Base-by-base conservation (phyloP, 1,140 invertebrate species). In the Ephestia elutella region DNA sequence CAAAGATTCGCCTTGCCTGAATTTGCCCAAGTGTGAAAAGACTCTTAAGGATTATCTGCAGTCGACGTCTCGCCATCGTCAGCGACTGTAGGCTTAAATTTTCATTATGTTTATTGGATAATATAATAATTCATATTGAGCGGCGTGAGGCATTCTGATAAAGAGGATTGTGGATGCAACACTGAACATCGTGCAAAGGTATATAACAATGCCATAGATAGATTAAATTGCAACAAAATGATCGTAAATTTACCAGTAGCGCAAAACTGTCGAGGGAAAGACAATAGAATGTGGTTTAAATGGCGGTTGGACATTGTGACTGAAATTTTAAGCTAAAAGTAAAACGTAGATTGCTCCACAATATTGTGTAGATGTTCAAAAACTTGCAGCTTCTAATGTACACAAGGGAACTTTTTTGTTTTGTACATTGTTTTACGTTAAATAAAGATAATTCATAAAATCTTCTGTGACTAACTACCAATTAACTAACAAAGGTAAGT, bases 91-190 rank as follows among this genome's bases (percentile, higher is more conserved):
- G 80, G 80, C 81, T 85, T 85, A 86, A 87, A 86, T 87, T 84
- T 87, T 87, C 85, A 87, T 86, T 85, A 86, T 82, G 81, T 86
- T 87, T 86, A 85, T 84, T 82, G 82, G 85, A 87, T 86, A 86
- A 44, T 44, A 44, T 44, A 15, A 44, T 44, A 44, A 87, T 87
- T 83, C 85, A 68, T 71, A 73, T 70, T 72, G 73, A 44, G 38
- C 38, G 66, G 81, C 82, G 73, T 87, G 84, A 83, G 72, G 63
- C 65, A 53, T 56, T 20, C 74, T 82, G 84, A 87, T 87, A 87
- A 78, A 79, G 71, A 60, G 82, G 80, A 84, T 87, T 80, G 68
- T 79, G 69, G 70, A 83, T 87, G 84, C 82, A 83, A 87, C 84
- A 79, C 66, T 86, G 84, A 86, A 60, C 84, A 86, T 75, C n/a